Base-by-base conservation (phyloP, 2,888 invertebrate genomes). In the Odontocerum albicorne region DNA sequence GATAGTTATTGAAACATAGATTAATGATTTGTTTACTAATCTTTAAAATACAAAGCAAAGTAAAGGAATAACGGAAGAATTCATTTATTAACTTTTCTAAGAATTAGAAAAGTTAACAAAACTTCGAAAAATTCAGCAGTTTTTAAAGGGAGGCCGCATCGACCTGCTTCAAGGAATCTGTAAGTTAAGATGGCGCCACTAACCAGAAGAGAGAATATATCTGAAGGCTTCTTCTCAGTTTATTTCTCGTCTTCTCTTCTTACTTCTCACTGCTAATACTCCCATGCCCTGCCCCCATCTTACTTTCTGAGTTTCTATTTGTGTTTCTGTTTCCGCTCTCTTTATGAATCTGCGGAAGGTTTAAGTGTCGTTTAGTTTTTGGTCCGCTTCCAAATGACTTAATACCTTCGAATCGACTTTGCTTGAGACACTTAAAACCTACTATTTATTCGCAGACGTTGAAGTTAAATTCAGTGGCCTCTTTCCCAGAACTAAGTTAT, bases 371-470 rank as follows among this genome's bases (percentile, higher is more conserved):
- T 49, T 52, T 46, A 49, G 47, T 55, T 57, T 56, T 57, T 54
- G 57, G 57, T 52, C 44, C 38, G 39, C 35, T 45, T 50, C 57
- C 54, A 47, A 54, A 57, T 54, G 57, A 54, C 57, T 57, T 57
- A 57, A 44, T 45, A 49, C 54, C 40, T 49, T 49, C 39, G 57
- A 44, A 46, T 19, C 47, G n/a, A n/a, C n/a, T n/a, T n/a, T n/a
- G n/a, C n/a, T n/a, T n/a, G n/a, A n/a, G n/a, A n/a, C n/a, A n/a
- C n/a, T n/a, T n/a, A n/a, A n/a, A n/a, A n/a, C n/a, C n/a, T n/a
- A n/a, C n/a, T n/a, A n/a, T n/a, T n/a, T n/a, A n/a, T n/a, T n/a
- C n/a, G n/a, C n/a, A n/a, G n/a, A n/a, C n/a, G n/a, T n/a, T n/a
- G n/a, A n/a, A n/a, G n/a, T n/a, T n/a, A n/a, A n/a, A n/a, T n/a